A percentile compares a stretch with the other conserved stretches of the same genome.
These are phyloP conservation scores for Steinernema feltiae DNA, from an alignment of 1,140 invertebrate genomes.

Conservation along the genomic window DNA sequence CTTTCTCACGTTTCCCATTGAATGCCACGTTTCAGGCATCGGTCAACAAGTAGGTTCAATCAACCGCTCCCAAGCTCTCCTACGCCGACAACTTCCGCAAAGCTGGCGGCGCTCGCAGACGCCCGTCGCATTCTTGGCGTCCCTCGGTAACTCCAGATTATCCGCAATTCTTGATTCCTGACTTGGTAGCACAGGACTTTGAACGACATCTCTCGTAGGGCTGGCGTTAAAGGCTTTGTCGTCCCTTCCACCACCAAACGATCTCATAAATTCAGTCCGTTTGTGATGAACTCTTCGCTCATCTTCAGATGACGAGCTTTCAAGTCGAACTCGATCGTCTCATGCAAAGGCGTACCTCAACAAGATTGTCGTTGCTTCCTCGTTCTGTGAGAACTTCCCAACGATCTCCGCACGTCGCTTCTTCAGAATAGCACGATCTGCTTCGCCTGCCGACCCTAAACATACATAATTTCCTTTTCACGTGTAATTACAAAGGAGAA, in stretches of 20 bases:
- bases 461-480: slow-evolving; percentile 52
- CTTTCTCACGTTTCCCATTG: no score
- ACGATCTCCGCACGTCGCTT: slow-evolving; percentile 41
- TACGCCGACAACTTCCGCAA: no score
- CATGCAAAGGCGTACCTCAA: slow-evolving; percentile 39
- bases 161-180: no score
- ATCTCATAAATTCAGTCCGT: slow-evolving; percentile 51
- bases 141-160: slow-evolving; percentile 42
- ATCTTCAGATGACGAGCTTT: no score
- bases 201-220: slow-evolving; percentile 23
- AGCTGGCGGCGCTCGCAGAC: no score
- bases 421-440: slow-evolving; percentile 45
- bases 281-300: slow-evolving; percentile 27
- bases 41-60: no score
- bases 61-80: no score
- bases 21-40: no score
- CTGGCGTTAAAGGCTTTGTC: slow-evolving; percentile 1
- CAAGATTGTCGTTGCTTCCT: slow-evolving; percentile 49
- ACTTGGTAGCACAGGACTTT: no score
- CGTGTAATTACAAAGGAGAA: slow-evolving; percentile 8
- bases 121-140: no score
- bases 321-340: slow-evolving; percentile 26
- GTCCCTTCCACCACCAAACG: slow-evolving; percentile 41
- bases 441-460: slow-evolving; percentile 51
- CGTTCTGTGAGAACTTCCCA: slow-evolving; percentile 41